Evolutionary conservation across 2,797 vertebrate species (phyloP).

Genomic region (Microchirus variegatus): DNA sequence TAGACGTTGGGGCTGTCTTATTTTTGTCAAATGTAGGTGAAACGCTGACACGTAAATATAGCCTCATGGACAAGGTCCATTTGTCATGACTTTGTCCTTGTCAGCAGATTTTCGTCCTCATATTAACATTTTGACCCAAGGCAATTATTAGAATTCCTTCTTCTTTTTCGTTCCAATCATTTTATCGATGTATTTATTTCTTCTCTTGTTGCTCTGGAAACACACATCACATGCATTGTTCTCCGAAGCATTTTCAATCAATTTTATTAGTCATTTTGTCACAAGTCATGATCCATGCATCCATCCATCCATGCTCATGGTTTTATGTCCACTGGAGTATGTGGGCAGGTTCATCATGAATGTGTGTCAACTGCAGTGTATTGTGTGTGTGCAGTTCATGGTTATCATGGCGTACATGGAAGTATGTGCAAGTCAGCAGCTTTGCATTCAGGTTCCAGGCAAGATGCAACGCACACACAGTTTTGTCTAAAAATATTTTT

Average conservation of each 20-base stretch:
- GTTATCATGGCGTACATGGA: not conserved
- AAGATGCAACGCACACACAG: too few relatives aligned
- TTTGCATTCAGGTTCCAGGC: conserved; percentile 19
- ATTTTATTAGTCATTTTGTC: not conserved
- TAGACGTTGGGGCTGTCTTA: too few relatives aligned
- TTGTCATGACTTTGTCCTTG: not conserved
- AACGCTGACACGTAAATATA: not conserved
- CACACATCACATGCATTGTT: too few relatives aligned
- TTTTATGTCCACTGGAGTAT: not conserved
- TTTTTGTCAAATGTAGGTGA: too few relatives aligned
- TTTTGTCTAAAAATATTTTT: too few relatives aligned
- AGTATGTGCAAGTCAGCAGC: conserved; percentile 25
- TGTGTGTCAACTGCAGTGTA: not conserved
- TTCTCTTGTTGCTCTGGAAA: too few relatives aligned
- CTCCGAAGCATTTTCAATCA: not conserved
- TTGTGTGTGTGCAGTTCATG: not conserved
- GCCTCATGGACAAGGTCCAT: not conserved
- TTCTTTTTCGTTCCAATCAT: not conserved
- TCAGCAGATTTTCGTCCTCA: not conserved
- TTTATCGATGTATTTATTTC: too few relatives aligned
- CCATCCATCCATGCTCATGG: not conserved
- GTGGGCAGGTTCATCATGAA: not conserved
- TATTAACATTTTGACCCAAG: too few relatives aligned
- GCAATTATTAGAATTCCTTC: too few relatives aligned
- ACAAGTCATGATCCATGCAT: conserved; percentile 4